Base-by-base conservation (phyloP, 2,888 invertebrate genomes). In the Catocala nupta region DNA sequence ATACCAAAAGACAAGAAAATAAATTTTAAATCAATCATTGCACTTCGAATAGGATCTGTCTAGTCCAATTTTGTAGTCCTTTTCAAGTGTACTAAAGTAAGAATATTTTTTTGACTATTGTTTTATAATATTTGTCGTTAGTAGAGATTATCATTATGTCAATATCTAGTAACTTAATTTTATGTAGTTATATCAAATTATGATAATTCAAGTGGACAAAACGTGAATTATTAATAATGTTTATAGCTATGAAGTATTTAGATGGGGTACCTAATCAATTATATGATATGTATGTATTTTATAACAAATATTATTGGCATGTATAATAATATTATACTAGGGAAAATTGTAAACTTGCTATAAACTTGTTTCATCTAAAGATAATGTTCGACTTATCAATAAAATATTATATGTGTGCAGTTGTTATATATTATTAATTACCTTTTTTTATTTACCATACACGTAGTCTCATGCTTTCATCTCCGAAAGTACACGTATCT, bases 331-430 rank as follows among this genome's bases (percentile, higher is more conserved):
- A 33, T 11, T 25, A 11, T 44, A n/a, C 6, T 48, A 39, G 39
- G 11, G 11, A 39, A 44, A 49, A 63, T 11, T 58, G 34, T 49
- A 59, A 48, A 58, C 56, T 63, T 57, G 25, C 55, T 59, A 60
- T 70, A 65, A 65, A 59, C 51, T 65, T 53, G 44, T 54, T 63
- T 70, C 55, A 60, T 61, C 43, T 55, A 55, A 64, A 52, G 51
- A 59, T 57, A 60, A 64, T 60, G 39, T 66, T 68, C 71, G 68
- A 71, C 57, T 66, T 57, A 59, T 60, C 51, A 77, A 78, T 75
- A 73, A 71, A 75, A 67, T 71, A 66, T 73, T 61, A 71, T 77
- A 57, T 68, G 73, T 75, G 80, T 80, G 80, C 74, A 80, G 65
- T 61, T 9, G 16, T 52, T 5, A 48, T 47, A 44, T 54, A 7